phyloP scores from a whole-genome alignment of 1,140 invertebrate genomes.

The Anadara kagoshimensis region DNA sequence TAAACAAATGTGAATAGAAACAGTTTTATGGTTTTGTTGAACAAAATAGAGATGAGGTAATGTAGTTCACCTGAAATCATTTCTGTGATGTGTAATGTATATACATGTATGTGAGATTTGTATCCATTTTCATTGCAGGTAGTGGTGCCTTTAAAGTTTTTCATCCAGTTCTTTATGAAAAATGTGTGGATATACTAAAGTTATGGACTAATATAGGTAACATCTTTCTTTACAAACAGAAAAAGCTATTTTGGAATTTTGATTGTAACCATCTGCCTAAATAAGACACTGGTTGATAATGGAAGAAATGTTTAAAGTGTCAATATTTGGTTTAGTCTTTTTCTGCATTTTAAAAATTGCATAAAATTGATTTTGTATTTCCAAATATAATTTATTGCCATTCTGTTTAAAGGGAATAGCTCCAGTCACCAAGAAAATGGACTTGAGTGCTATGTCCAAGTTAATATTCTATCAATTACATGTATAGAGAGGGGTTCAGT shows the following conservation, averaged over 20 bases:
- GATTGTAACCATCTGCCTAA: neutral
- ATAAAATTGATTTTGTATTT: neutral
- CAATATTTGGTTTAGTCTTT: neutral
- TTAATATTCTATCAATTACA: no score
- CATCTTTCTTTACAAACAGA: neutral
- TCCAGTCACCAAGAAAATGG: no score
- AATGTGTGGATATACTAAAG: conserved; percentile 75
- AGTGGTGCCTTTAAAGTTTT: conserved; percentile 78
- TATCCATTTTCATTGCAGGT: conserved; percentile 68
- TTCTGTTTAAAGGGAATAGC: no score
- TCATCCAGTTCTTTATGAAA: conserved; percentile 77
- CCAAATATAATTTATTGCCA: neutral
- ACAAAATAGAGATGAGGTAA: no score
- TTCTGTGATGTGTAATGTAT: no score
- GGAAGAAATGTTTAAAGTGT: neutral
- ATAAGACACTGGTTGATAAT: neutral
- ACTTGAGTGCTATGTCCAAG: no score
- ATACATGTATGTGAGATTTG: no score
- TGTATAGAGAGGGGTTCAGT: no score
- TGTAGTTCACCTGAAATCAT: no score
- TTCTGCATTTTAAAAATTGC: neutral
- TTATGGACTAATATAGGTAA: conserved; percentile 37
- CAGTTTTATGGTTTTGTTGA: no score
- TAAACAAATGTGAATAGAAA: no score
- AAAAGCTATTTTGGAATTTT: neutral